Percentiles rank a stretch among this genome's conserved stretches.
These are phyloP conservation scores for Eupeodes luniger DNA, from an alignment of 2,888 invertebrate genomes.

Conservation along the genomic window DNA sequence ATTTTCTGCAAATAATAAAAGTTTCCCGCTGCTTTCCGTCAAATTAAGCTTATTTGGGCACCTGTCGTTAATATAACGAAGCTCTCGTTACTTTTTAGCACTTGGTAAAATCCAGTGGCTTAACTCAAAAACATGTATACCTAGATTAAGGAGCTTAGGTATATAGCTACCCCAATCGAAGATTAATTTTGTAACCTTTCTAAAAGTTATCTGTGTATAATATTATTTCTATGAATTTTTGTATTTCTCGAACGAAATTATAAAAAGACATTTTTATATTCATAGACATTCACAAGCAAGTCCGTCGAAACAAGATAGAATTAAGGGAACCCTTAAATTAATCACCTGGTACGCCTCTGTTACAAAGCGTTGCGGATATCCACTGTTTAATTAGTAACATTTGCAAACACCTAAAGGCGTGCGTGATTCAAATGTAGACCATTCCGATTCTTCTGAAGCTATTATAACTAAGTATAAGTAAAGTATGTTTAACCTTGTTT, in stretches of 20 bases:
- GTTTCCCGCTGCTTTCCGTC: conserved; percentile 16
- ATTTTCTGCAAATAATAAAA: conserved; percentile 24
- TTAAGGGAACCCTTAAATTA: too few relatives aligned
- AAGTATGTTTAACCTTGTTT: neutral
- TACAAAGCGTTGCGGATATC: conserved; percentile 27
- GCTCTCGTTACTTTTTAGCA: conserved; percentile 10
- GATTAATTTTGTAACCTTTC: too few relatives aligned
- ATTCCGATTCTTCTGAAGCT: neutral
- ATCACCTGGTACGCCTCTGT: neutral
- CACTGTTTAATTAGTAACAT: neutral
- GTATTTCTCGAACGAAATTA: too few relatives aligned
- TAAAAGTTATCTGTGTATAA: too few relatives aligned
- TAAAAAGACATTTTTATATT: neutral
- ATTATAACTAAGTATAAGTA: neutral
- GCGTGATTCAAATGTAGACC: conserved; percentile 33
- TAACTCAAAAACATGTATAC: neutral
- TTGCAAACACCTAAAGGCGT: conserved; percentile 15
- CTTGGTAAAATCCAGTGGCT: conserved; percentile 4
- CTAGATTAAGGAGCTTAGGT: too few relatives aligned
- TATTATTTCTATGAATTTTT: too few relatives aligned
- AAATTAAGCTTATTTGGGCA: conserved; percentile 31
- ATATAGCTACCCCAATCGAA: too few relatives aligned
- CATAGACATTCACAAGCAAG: neutral
- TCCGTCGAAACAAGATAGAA: neutral
- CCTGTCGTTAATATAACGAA: neutral